Base-by-base conservation (phyloP, 2,113 vertebrate species). In the Etia nguti region DNA sequence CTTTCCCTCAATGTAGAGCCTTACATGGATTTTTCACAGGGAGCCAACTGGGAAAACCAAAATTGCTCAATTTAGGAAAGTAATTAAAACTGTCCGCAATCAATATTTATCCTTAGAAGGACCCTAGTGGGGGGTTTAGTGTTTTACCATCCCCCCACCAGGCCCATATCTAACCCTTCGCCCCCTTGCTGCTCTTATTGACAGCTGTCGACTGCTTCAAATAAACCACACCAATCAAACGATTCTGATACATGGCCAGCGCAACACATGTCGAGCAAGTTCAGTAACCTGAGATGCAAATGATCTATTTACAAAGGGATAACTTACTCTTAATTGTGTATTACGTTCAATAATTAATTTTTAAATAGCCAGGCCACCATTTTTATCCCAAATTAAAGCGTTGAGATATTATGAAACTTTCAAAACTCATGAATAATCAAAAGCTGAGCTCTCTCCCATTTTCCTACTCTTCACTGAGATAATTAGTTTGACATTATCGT, bases 1-100 rank as follows among this genome's bases (percentile, higher is more conserved):
- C 90, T 85, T 93, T 92, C 91, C 90, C 81, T 94, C 95, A 90
- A 81, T 84, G 90, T 85, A 85, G 84, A 87, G 91, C 70, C 90
- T 92, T 84, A 79, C 92, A 95, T 93, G 93, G 94, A 96, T 95
- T 94, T 93, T 96, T 94, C 86, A 56, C 91, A 75, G 92, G 79
- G 84, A 92, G 88, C 94, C 94, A 90, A 92, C 92, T 91, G 95
- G 94, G 96, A 95, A 95, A 96, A 96, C 95, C 95, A 94, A 96
- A 96, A 96, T 96, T 96, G 96, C 94, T 96, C 95, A 96, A 96
- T 96, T 96, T 96, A 96, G 94, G 93, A 94, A 96, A 96, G 96
- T 96, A 97, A 97, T 97, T 97, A 97, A 96, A 96, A 96, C 94
- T 91, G 91, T 96, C 93, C 87, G 82, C 94, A 96, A 97, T 97